Evolutionary conservation across 2,797 vertebrate species (phyloP).

Genomic region (Melanotaenia parkinsoni): DNA sequence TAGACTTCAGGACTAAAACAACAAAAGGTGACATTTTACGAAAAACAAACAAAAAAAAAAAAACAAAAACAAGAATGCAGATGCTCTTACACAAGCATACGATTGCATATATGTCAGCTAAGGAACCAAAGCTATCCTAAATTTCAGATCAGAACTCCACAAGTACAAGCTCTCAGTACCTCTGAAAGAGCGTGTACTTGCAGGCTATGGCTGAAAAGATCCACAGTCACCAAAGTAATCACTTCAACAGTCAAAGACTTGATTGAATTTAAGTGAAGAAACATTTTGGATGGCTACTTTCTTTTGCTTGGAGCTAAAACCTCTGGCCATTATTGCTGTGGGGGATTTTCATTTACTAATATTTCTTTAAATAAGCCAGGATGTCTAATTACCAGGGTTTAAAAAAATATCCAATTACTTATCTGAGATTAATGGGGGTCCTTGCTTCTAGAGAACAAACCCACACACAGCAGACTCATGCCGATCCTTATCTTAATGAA

Average conservation of each 20-base stretch:
- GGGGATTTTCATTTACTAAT: constrained; percentile 2
- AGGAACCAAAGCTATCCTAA: background rate
- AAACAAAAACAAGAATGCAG: background rate
- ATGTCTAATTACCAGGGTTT: background rate
- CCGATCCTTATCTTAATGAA: background rate
- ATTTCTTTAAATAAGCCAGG: background rate
- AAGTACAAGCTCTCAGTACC: background rate
- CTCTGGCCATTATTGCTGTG: background rate
- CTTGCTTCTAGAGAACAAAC: background rate
- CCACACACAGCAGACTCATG: background rate
- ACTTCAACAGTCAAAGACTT: background rate
- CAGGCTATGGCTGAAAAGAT: too few species aligned
- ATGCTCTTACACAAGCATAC: background rate
- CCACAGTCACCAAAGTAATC: background rate
- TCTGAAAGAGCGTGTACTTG: background rate
- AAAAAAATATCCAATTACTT: background rate
- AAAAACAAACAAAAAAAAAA: background rate
- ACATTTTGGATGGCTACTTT: background rate
- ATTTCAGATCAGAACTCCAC: background rate
- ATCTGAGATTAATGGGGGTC: background rate
- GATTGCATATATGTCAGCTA: background rate
- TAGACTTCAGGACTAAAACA: background rate
- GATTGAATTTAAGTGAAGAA: background rate
- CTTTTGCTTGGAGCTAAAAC: background rate
- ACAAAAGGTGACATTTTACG: background rate